phyloP scores from a whole-genome alignment of 2,888 invertebrate species.

The Rutpela maculata region DNA sequence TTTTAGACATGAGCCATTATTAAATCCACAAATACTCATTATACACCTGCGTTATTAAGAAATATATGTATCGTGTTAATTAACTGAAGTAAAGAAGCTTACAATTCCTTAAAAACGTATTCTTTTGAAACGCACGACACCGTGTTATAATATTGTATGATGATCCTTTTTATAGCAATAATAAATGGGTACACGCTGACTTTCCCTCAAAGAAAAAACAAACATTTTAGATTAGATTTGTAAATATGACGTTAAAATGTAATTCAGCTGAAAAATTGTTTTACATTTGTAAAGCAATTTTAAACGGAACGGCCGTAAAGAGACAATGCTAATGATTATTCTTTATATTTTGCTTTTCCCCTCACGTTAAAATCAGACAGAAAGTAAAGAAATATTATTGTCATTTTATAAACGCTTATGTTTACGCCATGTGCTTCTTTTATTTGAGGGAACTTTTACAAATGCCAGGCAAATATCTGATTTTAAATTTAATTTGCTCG shows the following conservation, averaged over 20 bases:
- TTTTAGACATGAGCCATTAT: no score
- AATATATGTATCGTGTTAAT: no score
- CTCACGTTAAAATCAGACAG: conserved; percentile 11
- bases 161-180: conserved; percentile 1
- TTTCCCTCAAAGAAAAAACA: conserved; percentile 26
- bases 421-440: conserved; percentile 18
- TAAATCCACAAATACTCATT: no score
- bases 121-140: background rate
- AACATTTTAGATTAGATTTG: conserved; percentile 37
- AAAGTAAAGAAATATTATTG: conserved; percentile 32
- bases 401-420: conserved; percentile 25
- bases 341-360: conserved; percentile 30
- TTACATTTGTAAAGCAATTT: conserved; percentile 35
- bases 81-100: no score
- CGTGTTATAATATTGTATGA: background rate
- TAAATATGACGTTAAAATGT: conserved; percentile 35
- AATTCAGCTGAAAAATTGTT: conserved; percentile 34
- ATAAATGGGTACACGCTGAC: conserved; percentile 17
- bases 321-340: conserved; percentile 35
- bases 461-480: conserved; percentile 11
- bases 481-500: background rate
- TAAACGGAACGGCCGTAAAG: conserved; percentile 28
- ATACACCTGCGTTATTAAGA: no score
- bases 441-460: conserved; percentile 17
- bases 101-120: no score